Base-by-base conservation (phyloP, 1,140 invertebrate genomes). In the Sesamia nonagrioides region DNA sequence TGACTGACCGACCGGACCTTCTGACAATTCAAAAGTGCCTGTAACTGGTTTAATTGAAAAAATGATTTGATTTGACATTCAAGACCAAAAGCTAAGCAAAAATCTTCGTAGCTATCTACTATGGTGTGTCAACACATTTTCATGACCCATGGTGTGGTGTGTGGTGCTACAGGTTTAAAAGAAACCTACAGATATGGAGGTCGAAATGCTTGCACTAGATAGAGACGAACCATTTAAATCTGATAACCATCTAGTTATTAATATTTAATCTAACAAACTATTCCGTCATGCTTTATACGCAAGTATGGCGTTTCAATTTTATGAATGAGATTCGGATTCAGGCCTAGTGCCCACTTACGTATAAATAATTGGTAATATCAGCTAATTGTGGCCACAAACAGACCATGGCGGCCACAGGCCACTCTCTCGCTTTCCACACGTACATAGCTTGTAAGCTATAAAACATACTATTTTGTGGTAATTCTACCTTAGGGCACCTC, bases 311-410 rank as follows among this genome's bases (percentile, higher is more conserved):
- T 73, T 73, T 75, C 56, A 40, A 42, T 61, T 75, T 61, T 21
- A 35, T 45, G 21, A 63, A 27, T 45, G 40, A 74, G 33, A 45
- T 68, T 68, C n/a, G 60, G 33, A 7, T 18, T 40, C 37, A 37
- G 42, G 40, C 73, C 15, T 56, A 66, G 17, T 66, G 27, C 40
- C n/a, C 61, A 66, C 15, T 71, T 54, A 17, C 68, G 17, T 69
- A 48, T 15, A 11, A 33, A 18, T 69, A 69, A 58, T 69, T 69
- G 75, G 33, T 61, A 77, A 66, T 77, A 77, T 77, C 58, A 48
- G 37, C 15, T 77, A 77, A 77, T 77, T 77, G 63, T 48, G 13
- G 63, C 0, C 69, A 8, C 11, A 61, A 75, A 75, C 63, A 77
- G 75, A 77, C 45, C 75, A 63, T 77, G 63, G 69, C 75, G n/a